Evolutionary conservation across 2,888 invertebrate species (phyloP).

Genomic region (Limnephilus auricula): DNA sequence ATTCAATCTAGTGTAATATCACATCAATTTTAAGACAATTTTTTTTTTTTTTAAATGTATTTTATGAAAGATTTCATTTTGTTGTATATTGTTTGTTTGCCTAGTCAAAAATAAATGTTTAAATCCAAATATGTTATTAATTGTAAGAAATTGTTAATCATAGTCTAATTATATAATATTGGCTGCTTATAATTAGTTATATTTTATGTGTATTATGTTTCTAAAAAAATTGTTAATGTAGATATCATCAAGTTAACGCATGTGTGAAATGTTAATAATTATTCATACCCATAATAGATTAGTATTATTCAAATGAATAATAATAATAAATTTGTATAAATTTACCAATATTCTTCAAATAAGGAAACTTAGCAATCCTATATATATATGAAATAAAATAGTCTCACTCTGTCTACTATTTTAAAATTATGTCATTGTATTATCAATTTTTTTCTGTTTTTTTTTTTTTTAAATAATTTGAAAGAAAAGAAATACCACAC

Average conservation of each 20-base stretch:
- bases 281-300: neutral
- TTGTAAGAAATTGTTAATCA: neutral
- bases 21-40: neutral
- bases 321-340: neutral
- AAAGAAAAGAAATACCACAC: neutral
- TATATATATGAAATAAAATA: neutral
- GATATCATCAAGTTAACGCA: neutral
- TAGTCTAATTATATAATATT: conserved; percentile 6
- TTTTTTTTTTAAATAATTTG: neutral
- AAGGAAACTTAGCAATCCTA: neutral
- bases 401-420: neutral
- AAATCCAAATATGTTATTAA: conserved; percentile 17
- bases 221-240: neutral
- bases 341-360: neutral
- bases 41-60: neutral
- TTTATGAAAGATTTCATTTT: neutral
- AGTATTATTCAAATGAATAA: neutral
- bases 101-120: conserved; percentile 11
- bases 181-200: neutral
- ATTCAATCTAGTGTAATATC: neutral
- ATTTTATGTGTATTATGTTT: neutral
- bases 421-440: neutral
- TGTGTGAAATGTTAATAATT: neutral
- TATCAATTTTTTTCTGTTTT: neutral
- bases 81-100: neutral